Base-by-base conservation (phyloP, 2,797 vertebrate genomes). In the Thunnus albacares region DNA sequence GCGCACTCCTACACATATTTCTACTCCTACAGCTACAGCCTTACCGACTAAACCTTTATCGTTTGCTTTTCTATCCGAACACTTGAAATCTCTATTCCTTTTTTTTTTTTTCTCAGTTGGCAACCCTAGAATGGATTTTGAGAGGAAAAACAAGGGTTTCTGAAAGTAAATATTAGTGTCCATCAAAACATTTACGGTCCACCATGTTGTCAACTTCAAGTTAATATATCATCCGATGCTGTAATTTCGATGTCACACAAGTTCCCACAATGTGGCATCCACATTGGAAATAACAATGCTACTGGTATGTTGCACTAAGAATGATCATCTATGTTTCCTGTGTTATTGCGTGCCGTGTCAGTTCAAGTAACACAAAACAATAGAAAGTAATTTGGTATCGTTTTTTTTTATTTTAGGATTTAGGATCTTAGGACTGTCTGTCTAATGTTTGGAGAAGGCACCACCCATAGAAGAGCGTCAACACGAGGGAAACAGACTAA, bases 381-480 rank as follows among this genome's bases (percentile, higher is more conserved):
- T 65, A 73, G 70, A 79, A 73, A 80, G 77, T 58, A 66, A 82
- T 78, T 90, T 71, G 67, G 63, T 56, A 49, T 80, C 35, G 7
- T 26, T 18, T 18, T 18, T 18, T 18, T 7, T 17, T 49, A 6
- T 7, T 51, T 20, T 8, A 20, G 47, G 47, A 51, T 51, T 51
- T 51, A 18, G 63, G 80, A 30, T 30, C 28, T 30, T 30, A 30
- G 28, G 5, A 87, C 77, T 85, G 72, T 86, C 75, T 89, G 83
- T 85, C 82, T 73, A 80, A 68, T 90, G 87, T 91, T 93, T 86
- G 64, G 51, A 86, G 78, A 85, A 89, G 78, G 75, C 75, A 83
- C 90, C 89, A 80, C 92, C 92, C 87, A 89, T 86, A 84, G 80
- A 81, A 64, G 67, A 87, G 83, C 62, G 38, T 80, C 87, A 83